A percentile compares a stretch with the other conserved stretches of the same genome.
phyloP scores from a whole-genome alignment of 2,797 vertebrate species.

The Phataginus tricuspis region DNA sequence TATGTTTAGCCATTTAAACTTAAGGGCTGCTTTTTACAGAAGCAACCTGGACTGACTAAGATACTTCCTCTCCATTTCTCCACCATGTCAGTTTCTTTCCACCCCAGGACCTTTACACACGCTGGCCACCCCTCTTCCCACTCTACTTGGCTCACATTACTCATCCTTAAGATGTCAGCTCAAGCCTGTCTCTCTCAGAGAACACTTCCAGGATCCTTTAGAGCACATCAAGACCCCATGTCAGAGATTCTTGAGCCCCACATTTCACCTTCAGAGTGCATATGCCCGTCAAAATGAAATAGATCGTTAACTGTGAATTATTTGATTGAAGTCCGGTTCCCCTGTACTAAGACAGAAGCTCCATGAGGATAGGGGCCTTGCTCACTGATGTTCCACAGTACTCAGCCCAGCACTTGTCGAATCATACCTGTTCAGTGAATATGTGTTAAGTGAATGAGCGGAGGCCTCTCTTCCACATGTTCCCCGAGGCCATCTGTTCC shows the following conservation, averaged over 20 bases:
- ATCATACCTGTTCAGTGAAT: rapidly evolving
- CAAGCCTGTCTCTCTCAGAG: background rate
- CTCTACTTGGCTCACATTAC: background rate
- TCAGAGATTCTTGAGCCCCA: background rate
- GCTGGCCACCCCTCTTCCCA: background rate
- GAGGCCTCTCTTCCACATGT: background rate
- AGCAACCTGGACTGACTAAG: background rate
- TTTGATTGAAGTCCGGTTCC: background rate
- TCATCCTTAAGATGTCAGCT: background rate
- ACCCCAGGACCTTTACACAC: background rate
- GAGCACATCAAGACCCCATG: background rate
- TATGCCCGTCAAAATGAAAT: background rate
- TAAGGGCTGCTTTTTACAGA: background rate
- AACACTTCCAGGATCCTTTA: background rate
- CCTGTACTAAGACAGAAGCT: background rate
- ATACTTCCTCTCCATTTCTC: background rate
- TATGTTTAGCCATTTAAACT: background rate
- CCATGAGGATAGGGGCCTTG: background rate
- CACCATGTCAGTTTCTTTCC: background rate
- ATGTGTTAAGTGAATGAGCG: background rate
- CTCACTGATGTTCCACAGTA: rapidly evolving
- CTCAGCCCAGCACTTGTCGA: background rate
- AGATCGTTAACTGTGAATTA: background rate
- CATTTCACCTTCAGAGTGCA: background rate
- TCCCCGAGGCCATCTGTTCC: background rate